Base-by-base conservation (phyloP, 2,113 vertebrate species). In the Synodontis membranacea region DNA sequence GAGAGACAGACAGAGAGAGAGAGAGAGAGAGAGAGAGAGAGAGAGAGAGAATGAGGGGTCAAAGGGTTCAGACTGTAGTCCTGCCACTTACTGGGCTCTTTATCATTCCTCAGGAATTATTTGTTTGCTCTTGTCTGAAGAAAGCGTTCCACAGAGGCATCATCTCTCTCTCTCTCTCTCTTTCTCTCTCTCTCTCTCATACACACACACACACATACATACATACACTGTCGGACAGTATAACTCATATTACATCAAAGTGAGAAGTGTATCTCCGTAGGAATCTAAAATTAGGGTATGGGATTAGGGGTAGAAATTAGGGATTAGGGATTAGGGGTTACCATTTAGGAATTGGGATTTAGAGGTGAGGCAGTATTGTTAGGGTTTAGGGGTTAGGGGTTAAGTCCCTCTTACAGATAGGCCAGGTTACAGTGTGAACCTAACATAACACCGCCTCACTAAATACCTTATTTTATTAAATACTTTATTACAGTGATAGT, bases 121-220 rank as follows among this genome's bases (percentile, higher is more conserved):
- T 86, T 68, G 83, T 76, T 76, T 60, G 39, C 83, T 84, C 52
- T 84, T 19, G 31, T 80, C 75, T 86, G 84, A 42, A 66, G 58
- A 79, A 68, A 80, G 44, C 48, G 60, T 46, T 66, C 44, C 84
- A 66, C 15, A 10, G 31, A 42, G 60, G 31, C 12, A 64, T 25
- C 37, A 9, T 34, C 31, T 23, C n/a, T n/a, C n/a, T n/a, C n/a
- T n/a, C n/a, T n/a, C n/a, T n/a, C n/a, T n/a, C n/a, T n/a, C n/a
- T n/a, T n/a, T n/a, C n/a, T n/a, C n/a, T n/a, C n/a, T n/a, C n/a
- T n/a, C n/a, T n/a, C n/a, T n/a, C 64, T 6, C 76, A 50, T 3
- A 28, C 34, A 23, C 39, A 75, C 21, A 46, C 42, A 75, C 72
- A 75, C 72, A 75, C 70, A 44, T 42, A 44, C 37, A 10, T 42